Conservation (phyloP, 2,888 invertebrate species). For the Orgyia antiqua region DNA sequence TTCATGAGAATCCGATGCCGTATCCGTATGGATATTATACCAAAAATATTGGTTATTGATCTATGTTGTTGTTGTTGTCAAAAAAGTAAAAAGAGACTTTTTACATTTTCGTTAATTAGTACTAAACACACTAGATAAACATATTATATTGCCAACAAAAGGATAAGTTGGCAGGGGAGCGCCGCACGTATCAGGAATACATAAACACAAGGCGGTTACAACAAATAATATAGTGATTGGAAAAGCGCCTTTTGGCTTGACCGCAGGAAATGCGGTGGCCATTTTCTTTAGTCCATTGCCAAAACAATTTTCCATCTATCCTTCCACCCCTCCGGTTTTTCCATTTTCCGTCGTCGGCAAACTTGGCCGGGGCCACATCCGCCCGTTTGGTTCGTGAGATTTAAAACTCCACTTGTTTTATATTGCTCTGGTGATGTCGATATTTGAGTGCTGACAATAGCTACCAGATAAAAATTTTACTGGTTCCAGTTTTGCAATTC, state of each 20-base stretch:
- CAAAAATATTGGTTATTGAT: no score
- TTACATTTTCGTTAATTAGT: no score
- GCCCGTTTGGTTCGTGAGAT: slow-evolving; percentile 41
- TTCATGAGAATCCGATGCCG: no score
- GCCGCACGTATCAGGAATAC: slow-evolving; percentile 48
- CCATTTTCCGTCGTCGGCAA: slow-evolving; percentile 58
- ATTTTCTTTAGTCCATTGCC: slow-evolving; percentile 75
- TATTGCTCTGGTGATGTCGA: slow-evolving; percentile 22
- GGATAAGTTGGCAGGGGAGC: no score
- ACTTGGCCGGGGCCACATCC: slow-evolving; percentile 51
- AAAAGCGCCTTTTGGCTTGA: slow-evolving; percentile 49
- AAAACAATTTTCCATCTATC: slow-evolving; percentile 55
- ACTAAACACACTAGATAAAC: no score
- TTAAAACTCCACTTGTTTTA: slow-evolving; percentile 41
- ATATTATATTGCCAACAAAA: no score
- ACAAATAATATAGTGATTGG: slow-evolving; percentile 52
- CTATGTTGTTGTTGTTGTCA: no score
- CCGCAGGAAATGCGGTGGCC: slow-evolving; percentile 49
- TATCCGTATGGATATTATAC: no score
- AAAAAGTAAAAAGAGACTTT: no score
- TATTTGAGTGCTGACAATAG: slow-evolving; percentile 24
- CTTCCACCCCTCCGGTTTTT: slow-evolving; percentile 42
- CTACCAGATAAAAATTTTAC: no score
- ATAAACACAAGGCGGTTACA: slow-evolving; percentile 39
- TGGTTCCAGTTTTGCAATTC: no score